A percentile compares a stretch with the other conserved stretches of the same genome.
phyloP scores from a whole-genome alignment of 2,113 vertebrate species.

The Isichthys henryi region DNA sequence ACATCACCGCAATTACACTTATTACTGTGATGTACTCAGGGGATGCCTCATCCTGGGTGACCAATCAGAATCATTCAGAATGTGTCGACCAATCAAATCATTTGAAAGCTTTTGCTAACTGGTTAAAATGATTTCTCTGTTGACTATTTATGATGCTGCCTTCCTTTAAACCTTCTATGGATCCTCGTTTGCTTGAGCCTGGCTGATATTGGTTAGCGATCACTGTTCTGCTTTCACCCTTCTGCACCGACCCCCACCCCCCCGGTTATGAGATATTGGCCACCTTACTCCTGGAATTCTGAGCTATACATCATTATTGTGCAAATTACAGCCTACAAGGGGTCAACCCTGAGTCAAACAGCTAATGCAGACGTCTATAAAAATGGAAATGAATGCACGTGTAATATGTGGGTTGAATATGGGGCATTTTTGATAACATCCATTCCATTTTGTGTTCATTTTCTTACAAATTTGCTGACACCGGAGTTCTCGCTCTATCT shows the following conservation, averaged over 20 bases:
- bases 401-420: background rate
- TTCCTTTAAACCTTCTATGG: background rate
- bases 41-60: background rate
- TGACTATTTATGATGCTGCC: background rate
- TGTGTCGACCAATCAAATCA: background rate
- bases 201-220: too few relatives aligned
- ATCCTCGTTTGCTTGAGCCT: background rate
- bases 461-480: background rate
- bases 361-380: conserved; percentile 6
- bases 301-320: conserved; percentile 3
- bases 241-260: background rate
- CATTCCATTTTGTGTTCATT: conserved; percentile 9
- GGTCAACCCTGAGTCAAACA: conserved; percentile 2
- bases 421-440: conserved; percentile 10
- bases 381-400: conserved; percentile 4
- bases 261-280: background rate
- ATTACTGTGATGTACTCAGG: background rate
- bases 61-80: background rate
- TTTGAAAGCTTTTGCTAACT: background rate
- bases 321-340: conserved; percentile 5
- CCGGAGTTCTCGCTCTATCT: background rate
- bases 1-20: background rate
- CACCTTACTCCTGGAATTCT: background rate
- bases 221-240: background rate
- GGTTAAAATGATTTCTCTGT: background rate